phyloP scores from a whole-genome alignment of 2,797 vertebrate genomes.

The Calcarius lapponicus region DNA sequence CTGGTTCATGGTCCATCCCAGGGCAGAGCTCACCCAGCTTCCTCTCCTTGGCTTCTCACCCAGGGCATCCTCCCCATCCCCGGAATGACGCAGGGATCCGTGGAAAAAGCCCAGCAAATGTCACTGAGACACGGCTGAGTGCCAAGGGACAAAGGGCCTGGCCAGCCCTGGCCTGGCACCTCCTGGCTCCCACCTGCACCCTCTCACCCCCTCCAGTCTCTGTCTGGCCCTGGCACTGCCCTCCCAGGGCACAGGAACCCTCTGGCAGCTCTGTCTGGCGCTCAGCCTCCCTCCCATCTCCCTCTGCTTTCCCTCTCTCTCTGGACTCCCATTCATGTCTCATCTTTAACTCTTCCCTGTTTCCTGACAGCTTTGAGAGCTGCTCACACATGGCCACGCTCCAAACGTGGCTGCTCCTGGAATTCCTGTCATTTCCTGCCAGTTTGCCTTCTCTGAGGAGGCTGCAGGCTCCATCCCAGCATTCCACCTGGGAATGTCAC shows the following conservation, averaged over 20 bases:
- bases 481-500: background rate
- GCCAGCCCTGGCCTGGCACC: background rate
- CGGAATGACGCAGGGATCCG: background rate
- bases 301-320: background rate
- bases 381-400: background rate
- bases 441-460: background rate
- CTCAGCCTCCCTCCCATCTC: background rate
- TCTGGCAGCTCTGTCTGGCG: background rate
- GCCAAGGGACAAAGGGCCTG: accelerated
- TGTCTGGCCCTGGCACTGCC: background rate
- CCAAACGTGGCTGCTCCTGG: background rate
- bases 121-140: background rate
- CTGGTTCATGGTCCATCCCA: background rate
- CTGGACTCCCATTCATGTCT: background rate
- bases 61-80: background rate
- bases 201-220: background rate
- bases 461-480: background rate
- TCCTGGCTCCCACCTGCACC: background rate
- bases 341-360: background rate
- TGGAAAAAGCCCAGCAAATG: background rate
- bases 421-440: background rate
- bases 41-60: background rate
- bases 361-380: constrained; percentile 7
- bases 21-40: background rate
- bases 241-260: background rate